A percentile compares a stretch with the other conserved stretches of the same genome.
phyloP scores from a whole-genome alignment of 2,797 vertebrate species.

The Fundulus diaphanus region DNA sequence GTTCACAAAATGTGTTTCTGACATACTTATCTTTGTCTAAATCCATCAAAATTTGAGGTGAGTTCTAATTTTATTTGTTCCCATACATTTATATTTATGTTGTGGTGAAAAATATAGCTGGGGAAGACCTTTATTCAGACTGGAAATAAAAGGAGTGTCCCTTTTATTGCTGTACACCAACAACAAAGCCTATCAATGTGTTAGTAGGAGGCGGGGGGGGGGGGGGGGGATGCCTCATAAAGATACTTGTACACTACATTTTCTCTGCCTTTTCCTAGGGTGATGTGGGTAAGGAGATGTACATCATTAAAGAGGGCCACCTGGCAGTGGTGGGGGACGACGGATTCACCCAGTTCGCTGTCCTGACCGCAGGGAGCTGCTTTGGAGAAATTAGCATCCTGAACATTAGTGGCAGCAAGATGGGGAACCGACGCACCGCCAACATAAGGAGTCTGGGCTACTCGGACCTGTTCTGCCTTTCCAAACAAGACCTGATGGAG shows the following conservation, averaged over 20 bases:
- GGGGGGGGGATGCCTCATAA: background rate
- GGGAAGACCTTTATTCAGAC: no score
- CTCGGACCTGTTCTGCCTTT: slow-evolving; percentile 95
- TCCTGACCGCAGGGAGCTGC: slow-evolving; percentile 91
- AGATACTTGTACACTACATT: background rate
- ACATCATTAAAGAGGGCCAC: slow-evolving; percentile 95
- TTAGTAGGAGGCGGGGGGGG: no score
- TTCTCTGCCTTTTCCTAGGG: slow-evolving; percentile 65
- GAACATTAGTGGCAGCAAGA: slow-evolving; percentile 96
- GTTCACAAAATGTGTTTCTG: background rate
- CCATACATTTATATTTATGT: background rate
- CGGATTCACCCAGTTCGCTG: slow-evolving; percentile 88
- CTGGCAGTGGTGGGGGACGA: slow-evolving; percentile 93
- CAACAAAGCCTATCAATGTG: no score
- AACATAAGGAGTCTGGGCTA: slow-evolving; percentile 95
- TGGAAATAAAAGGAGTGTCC: no score
- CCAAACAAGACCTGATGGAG: slow-evolving; percentile 96
- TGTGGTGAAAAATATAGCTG: background rate
- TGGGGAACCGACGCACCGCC: slow-evolving; percentile 94
- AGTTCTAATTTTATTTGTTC: background rate
- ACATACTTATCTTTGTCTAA: no score
- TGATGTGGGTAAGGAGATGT: slow-evolving; percentile 97
- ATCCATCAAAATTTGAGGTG: background rate
- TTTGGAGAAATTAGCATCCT: slow-evolving; percentile 98
- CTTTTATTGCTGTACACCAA: no score